Evolutionary conservation across 2,113 vertebrate genomes (phyloP).

Genomic region (Nothocercus julius): DNA sequence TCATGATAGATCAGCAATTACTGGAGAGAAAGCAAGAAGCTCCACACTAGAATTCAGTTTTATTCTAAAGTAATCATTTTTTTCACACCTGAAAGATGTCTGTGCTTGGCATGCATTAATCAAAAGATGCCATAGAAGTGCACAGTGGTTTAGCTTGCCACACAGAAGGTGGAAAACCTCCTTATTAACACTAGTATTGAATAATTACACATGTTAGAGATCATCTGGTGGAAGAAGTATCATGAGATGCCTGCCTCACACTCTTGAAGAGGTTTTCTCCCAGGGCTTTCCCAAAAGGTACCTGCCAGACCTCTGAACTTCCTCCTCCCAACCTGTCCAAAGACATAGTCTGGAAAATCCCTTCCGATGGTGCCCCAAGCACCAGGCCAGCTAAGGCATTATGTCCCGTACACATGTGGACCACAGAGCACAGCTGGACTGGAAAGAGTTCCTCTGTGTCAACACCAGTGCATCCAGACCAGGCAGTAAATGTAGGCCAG

Average conservation of each 20-base stretch:
- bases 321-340: background rate
- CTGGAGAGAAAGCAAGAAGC: background rate
- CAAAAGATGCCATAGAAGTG: background rate
- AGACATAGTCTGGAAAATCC: background rate
- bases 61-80: background rate
- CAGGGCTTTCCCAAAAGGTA: background rate
- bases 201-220: background rate
- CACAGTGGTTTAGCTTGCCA: background rate
- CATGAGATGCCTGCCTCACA: background rate
- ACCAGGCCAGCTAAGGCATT: background rate
- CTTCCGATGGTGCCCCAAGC: background rate
- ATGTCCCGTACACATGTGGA: accelerated
- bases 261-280: background rate
- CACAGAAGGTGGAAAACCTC: background rate
- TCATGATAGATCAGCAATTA: background rate
- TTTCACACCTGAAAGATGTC: background rate
- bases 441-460: background rate
- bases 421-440: background rate
- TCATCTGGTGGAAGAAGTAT: background rate
- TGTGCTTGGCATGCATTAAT: background rate
- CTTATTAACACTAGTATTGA: background rate
- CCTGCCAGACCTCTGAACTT: background rate
- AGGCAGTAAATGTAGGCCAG: background rate
- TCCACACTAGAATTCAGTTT: constrained; percentile 24
- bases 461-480: background rate